Conservation (phyloP, 2,888 invertebrate species). For the Lucinisca nassula region DNA sequence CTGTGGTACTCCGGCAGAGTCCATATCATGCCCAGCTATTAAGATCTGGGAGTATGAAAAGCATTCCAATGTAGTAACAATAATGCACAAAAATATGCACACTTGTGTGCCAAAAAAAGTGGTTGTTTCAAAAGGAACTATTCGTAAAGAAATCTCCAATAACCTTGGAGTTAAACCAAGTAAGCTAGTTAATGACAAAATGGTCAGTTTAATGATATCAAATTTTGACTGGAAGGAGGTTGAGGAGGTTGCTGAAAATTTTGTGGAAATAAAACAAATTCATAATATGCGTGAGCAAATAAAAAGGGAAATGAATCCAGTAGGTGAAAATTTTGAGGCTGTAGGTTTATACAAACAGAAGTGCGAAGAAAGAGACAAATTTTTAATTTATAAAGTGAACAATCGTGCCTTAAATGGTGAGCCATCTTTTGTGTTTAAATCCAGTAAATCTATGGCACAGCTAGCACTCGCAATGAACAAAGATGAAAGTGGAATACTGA, state of each 20-base stretch:
- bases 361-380: constrained; percentile 10
- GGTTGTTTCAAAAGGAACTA: too few relatives aligned
- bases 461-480: constrained; percentile 3
- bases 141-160: too few relatives aligned
- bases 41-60: neutral
- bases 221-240: neutral
- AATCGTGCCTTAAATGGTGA: constrained; percentile 9
- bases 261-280: constrained; percentile 1
- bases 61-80: neutral
- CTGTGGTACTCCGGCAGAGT: neutral
- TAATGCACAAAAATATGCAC: neutral
- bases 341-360: neutral
- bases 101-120: neutral
- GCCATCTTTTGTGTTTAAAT: constrained; percentile 23
- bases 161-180: too few relatives aligned
- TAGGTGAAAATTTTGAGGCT: constrained; percentile 2
- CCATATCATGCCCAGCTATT: neutral
- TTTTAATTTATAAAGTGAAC: constrained; percentile 4
- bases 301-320: neutral
- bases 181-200: neutral
- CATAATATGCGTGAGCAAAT: neutral
- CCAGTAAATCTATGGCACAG: constrained; percentile 2
- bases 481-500: neutral
- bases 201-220: neutral
- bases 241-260: neutral